Base-by-base conservation (phyloP, 2,113 vertebrate species). In the Arothron firmamentum region DNA sequence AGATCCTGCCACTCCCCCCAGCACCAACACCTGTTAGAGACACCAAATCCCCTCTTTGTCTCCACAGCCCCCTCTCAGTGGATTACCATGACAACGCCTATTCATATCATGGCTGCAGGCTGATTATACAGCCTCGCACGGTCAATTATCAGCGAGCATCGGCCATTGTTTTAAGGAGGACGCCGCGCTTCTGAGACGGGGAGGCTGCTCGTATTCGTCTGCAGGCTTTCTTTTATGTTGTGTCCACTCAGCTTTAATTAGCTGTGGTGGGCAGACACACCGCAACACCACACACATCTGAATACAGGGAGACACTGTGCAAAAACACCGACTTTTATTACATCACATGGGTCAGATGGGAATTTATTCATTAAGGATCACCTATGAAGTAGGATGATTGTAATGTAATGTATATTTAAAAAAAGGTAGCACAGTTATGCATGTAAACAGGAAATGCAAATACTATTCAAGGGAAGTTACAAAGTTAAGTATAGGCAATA, bases 21-120 rank as follows among this genome's bases (percentile, higher is more conserved):
- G 78, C 74, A 62, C 20, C 63, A 88, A 86, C 88, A 89, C 88
- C 88, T 89, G 88, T 89, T 88, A 80, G 82, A 82, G 87, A 89
- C 77, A 87, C 81, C 80, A 84, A 88, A 88, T 86, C 80, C 82
- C 76, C 75, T 81, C 84, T 82, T 87, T 89, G 84, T 89, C 80
- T 76, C 65, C 38, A n/a, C 63, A 53, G 70, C 42, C 66, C 81
- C 78, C 78, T 79, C 80, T 80, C 58, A 57, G 67, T 53, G 72
- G 57, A 81, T 89, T 78, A 84, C 86, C 86, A 88, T 87, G 83
- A 80, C 80, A 86, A 88, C 84, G 10, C n/a, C 72, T 69, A 85
- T 89, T 88, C 80, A 80, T 80, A 85, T 77, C 60, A 76, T 78
- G 78, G 71, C 71, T 56, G 55, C 62, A 52, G 78, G 55, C 72